Evolutionary conservation across 1,140 invertebrate species (phyloP).

Genomic region (Camponotus floridanus): DNA sequence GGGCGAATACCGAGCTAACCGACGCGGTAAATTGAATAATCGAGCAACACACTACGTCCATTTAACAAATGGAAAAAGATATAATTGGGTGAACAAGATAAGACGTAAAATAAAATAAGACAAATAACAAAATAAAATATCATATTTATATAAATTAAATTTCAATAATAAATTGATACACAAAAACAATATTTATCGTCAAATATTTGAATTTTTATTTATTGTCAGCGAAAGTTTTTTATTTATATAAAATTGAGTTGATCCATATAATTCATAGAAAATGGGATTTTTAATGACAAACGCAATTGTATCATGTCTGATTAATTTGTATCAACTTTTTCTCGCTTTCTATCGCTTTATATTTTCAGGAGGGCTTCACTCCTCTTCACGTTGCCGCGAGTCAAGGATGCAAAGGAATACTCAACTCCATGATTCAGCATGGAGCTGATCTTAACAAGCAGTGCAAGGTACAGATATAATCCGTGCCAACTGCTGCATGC

Average conservation of each 20-base stretch:
- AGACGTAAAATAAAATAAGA: background rate
- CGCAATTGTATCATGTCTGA: background rate
- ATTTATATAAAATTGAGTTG: background rate
- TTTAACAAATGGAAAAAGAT: background rate
- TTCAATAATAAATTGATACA: conserved; percentile 27
- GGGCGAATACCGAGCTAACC: conserved; percentile 87
- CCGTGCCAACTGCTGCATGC: background rate
- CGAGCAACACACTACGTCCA: background rate
- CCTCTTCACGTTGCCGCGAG: conserved; percentile 92
- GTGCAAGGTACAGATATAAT: conserved; percentile 88
- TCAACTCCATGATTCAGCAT: conserved; percentile 90
- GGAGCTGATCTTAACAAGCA: conserved; percentile 90
- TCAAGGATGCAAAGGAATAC: conserved; percentile 91
- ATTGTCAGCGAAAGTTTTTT: background rate
- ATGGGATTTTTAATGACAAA: background rate
- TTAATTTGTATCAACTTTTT: background rate
- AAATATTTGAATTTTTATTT: background rate
- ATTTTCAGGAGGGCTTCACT: conserved; percentile 90
- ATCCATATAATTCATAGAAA: background rate
- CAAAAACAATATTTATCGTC: background rate
- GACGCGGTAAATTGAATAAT: conserved; percentile 84
- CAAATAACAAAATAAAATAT: background rate
- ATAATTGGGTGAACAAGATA: background rate
- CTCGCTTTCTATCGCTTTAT: too few relatives aligned
- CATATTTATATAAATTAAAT: background rate